phyloP scores from a whole-genome alignment of 2,888 invertebrate genomes.

The Cremastobaeus sp. region DNA sequence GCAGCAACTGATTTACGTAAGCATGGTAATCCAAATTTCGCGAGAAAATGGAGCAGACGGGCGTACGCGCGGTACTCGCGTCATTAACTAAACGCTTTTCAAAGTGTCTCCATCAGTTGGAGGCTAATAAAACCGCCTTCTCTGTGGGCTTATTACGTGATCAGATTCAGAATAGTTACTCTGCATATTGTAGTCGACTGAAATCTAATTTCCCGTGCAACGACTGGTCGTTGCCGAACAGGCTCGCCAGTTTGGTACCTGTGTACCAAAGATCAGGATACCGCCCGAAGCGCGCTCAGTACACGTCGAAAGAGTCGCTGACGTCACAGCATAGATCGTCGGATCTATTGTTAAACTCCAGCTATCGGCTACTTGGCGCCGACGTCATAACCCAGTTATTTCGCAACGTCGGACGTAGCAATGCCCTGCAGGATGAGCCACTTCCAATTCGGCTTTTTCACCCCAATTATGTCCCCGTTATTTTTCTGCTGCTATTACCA shows the following conservation, averaged over 20 bases:
- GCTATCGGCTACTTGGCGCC: constrained; percentile 66
- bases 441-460: constrained; percentile 47
- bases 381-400: constrained; percentile 72
- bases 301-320: constrained; percentile 49
- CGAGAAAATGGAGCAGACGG: not conserved
- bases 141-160: constrained; percentile 36
- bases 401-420: constrained; percentile 57
- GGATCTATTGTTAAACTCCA: constrained; percentile 63
- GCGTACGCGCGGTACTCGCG: not conserved
- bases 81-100: constrained; percentile 23
- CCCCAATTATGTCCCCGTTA: constrained; percentile 19
- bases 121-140: constrained; percentile 33
- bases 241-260: constrained; percentile 12
- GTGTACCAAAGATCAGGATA: constrained; percentile 52
- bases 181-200: constrained; percentile 30
- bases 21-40: constrained; percentile 11
- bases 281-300: constrained; percentile 33
- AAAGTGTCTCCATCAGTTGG: constrained; percentile 23
- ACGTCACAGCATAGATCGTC: constrained; percentile 63
- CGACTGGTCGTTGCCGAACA: constrained; percentile 47
- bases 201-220: constrained; percentile 54
- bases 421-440: constrained; percentile 56
- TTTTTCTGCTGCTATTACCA: constrained; percentile 16
- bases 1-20: constrained; percentile 9
- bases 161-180: constrained; percentile 40